Evolutionary conservation across 2,113 vertebrate species (phyloP).

Genomic region (Balaeniceps rex): DNA sequence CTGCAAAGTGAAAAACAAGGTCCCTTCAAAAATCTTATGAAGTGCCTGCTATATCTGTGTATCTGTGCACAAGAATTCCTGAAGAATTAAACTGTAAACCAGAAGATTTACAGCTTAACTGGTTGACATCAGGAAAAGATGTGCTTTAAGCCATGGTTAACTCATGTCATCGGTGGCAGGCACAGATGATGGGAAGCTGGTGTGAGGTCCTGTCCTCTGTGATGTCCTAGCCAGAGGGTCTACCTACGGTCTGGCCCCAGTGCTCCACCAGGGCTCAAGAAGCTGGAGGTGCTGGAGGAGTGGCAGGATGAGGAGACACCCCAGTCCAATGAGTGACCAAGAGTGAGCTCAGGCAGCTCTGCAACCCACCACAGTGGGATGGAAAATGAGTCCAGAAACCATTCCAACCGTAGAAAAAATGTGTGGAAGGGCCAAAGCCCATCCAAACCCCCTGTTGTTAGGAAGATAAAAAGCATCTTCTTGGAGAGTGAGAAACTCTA

Average conservation of each 20-base stretch:
- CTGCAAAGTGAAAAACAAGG: background rate
- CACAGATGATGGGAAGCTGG: background rate
- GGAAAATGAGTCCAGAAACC: background rate
- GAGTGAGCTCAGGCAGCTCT: background rate
- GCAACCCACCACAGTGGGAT: rapidly evolving
- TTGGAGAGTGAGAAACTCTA: background rate
- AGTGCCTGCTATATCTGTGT: background rate
- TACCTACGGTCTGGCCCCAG: background rate
- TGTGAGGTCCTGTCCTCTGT: background rate
- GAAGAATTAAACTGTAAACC: background rate
- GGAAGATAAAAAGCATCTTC: background rate
- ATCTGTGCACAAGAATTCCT: background rate
- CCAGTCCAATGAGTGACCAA: background rate
- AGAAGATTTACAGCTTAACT: background rate
- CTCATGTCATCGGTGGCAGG: background rate
- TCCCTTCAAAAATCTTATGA: background rate
- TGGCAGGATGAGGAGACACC: background rate
- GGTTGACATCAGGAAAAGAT: background rate
- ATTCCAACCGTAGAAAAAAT: background rate
- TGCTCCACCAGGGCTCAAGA: rapidly evolving
- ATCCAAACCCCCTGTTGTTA: background rate
- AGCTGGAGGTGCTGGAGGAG: background rate
- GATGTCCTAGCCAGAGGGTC: background rate
- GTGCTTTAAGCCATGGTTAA: background rate
- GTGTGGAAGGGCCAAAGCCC: background rate